Base-by-base conservation (phyloP, 2,113 vertebrate genomes). In the Perccottus glenii region DNA sequence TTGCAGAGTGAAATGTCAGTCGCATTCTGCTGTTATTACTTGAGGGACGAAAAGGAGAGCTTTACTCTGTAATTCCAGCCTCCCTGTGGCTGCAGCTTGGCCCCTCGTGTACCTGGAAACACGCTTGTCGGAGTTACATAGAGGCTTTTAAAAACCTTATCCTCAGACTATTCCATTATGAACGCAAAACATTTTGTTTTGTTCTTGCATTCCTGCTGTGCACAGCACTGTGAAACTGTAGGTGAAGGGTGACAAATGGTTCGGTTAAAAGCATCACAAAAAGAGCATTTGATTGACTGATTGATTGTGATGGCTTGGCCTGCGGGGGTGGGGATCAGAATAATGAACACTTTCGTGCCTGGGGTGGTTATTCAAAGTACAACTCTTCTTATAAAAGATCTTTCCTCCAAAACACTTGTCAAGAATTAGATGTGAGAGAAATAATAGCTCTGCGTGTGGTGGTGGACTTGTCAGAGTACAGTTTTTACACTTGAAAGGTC, bases 1-100 rank as follows among this genome's bases (percentile, higher is more conserved):
- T 76, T 80, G 58, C 52, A 73, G 76, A 85, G 89, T 87, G 85
- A 91, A 90, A 91, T 89, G 89, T 88, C 89, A 90, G 78, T 78
- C 87, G 86, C 80, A 84, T 92, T 90, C 79, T 80, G 53, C 64
- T 80, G 82, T 91, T 90, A 92, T 92, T 90, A 90, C 88, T 90
- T 90, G 73, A 85, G 88, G 91, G 88, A 91, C 40, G 53, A 71
- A 84, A 76, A 78, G 84, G 74, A 75, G 73, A 77, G 77, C 82
- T 88, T 85, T 70, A 50, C 78, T 86, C 67, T 87, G 83, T 83
- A 87, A 85, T 87, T 84, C 85, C 75, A 79, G 74, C 80, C 67
- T 78, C 82, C 83, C 83, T 9, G 66, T 16, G 77, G 77, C 75
- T 48, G 55, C 72, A 50, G 42, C 87, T 81, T 81, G 48, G 64